phyloP scores from a whole-genome alignment of 2,113 vertebrate genomes.

The Chaetodon auriga region DNA sequence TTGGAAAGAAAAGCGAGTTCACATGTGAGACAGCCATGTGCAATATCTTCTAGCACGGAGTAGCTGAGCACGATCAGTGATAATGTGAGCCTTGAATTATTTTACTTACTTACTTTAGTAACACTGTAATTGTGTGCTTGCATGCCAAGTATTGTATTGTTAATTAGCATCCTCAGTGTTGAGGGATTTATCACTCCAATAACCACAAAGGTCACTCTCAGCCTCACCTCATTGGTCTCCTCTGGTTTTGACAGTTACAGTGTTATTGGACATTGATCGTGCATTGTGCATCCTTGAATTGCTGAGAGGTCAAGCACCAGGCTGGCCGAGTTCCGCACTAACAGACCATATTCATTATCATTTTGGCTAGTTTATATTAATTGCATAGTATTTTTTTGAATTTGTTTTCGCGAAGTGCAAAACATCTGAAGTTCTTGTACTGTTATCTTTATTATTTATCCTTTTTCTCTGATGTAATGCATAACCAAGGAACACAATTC shows the following conservation, averaged over 20 bases:
- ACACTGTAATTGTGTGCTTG: not conserved
- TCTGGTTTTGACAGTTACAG: conserved; percentile 1
- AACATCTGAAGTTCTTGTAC: not conserved
- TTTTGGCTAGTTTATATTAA: conserved; percentile 6
- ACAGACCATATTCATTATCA: conserved; percentile 21
- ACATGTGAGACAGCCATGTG: too few species aligned
- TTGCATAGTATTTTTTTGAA: not conserved
- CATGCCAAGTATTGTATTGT: not conserved
- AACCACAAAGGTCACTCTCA: conserved; percentile 32
- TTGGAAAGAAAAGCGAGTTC: not conserved
- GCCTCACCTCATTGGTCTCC: conserved; percentile 5
- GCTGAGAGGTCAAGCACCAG: not conserved
- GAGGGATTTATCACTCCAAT: conserved; percentile 12
- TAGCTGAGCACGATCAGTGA: not conserved
- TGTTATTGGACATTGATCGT: conserved; percentile 53
- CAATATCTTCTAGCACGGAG: not conserved
- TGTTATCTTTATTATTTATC: too few species aligned
- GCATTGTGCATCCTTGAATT: conserved; percentile 8
- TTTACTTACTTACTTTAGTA: not conserved
- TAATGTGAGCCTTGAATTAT: not conserved
- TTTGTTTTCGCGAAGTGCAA: not conserved
- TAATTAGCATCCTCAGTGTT: not conserved
- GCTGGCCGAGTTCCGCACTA: not conserved
- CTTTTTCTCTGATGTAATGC: too few species aligned
- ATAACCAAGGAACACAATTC: too few species aligned